A percentile compares a stretch with the other conserved stretches of the same genome.
Evolutionary conservation across 2,888 invertebrate genomes (phyloP).

Genomic region (Altica lythri): DNA sequence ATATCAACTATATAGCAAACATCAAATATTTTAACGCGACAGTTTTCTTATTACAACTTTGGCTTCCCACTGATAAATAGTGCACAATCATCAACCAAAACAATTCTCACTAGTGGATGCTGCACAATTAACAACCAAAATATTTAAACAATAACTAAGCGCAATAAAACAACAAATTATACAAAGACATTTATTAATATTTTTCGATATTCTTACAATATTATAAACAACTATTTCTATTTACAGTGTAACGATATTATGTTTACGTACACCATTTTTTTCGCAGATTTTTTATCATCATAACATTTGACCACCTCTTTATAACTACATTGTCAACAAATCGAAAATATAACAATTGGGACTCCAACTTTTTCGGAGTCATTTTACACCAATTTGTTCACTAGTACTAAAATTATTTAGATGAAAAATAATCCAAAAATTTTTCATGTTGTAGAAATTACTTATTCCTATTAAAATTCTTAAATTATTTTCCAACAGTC

Average conservation of each 20-base stretch:
- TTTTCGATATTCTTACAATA: slow-evolving; percentile 58
- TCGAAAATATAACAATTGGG: slow-evolving; percentile 49
- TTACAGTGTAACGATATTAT: slow-evolving; percentile 58
- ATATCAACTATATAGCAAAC: too few species aligned
- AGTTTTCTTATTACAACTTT: too few species aligned
- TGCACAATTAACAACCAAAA: too few species aligned
- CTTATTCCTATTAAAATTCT: too few species aligned
- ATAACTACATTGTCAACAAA: slow-evolving; percentile 48
- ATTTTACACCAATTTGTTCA: slow-evolving; percentile 41
- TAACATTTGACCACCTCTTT: slow-evolving; percentile 44
- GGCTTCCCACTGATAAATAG: too few species aligned
- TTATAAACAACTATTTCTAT: slow-evolving; percentile 59
- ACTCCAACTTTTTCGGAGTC: slow-evolving; percentile 50
- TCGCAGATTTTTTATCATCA: slow-evolving; percentile 47
- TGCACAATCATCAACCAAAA: too few species aligned
- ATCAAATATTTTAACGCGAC: too few species aligned
- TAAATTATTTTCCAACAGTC: slow-evolving; percentile 13
- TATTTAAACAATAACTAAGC: too few species aligned
- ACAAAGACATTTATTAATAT: slow-evolving; percentile 59
- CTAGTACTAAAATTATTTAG: slow-evolving; percentile 20
- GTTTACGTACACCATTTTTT: slow-evolving; percentile 53
- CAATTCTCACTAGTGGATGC: too few species aligned
- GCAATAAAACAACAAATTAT: too few species aligned
- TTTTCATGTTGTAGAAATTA: too few species aligned
- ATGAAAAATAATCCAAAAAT: slow-evolving; percentile 15